Evolutionary conservation across 2,113 vertebrate species (phyloP).

Genomic region (Herpailurus yagouaroundi): DNA sequence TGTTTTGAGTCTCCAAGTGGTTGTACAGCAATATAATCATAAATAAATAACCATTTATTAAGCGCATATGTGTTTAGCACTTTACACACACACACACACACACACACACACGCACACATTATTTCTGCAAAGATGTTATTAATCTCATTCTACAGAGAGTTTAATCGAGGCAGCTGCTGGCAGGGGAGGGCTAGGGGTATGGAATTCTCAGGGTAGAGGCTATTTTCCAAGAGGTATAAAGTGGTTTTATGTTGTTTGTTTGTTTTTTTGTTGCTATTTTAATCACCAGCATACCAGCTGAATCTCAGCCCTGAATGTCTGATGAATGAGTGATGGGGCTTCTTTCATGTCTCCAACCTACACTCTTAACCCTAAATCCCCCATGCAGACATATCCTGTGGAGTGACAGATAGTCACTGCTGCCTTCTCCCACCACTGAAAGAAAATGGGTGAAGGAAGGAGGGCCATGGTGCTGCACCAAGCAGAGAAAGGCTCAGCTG

Average conservation of each 20-base stretch:
- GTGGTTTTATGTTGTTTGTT: not conserved
- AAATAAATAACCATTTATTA: constrained; percentile 8
- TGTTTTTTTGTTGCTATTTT: not conserved
- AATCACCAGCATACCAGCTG: not conserved
- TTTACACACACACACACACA: not conserved
- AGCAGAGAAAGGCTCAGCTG: not conserved
- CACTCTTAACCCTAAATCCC: not conserved
- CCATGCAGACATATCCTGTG: not conserved
- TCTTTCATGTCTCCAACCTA: not conserved
- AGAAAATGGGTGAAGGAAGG: not conserved
- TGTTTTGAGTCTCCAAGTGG: constrained; percentile 14
- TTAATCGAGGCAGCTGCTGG: not conserved
- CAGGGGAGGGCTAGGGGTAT: not conserved
- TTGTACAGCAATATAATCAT: not conserved
- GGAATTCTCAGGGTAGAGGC: not conserved
- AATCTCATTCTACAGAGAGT: not conserved
- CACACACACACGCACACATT: not conserved
- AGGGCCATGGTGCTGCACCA: not conserved
- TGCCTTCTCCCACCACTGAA: not conserved
- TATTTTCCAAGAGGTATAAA: not conserved
- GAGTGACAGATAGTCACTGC: not conserved
- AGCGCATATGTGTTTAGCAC: not conserved
- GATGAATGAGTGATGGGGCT: not conserved
- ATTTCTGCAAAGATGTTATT: not conserved
- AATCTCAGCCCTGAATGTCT: not conserved